phyloP scores from a whole-genome alignment of 2,113 vertebrate genomes.

The Castor canadensis region DNA sequence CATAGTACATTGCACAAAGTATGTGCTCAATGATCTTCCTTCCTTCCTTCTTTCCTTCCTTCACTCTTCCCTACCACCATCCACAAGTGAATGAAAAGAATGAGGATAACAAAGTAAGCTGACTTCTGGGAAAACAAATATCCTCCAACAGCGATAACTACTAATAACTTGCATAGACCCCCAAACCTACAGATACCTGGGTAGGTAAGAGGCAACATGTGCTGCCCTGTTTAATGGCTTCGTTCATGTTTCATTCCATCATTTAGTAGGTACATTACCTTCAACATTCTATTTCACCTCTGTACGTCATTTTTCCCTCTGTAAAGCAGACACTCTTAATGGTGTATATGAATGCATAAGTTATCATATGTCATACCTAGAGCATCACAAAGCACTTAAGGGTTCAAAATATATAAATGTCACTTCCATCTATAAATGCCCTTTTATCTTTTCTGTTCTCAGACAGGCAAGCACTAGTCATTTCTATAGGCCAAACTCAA shows the following conservation, averaged over 20 bases:
- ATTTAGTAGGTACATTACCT: not conserved
- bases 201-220: not conserved
- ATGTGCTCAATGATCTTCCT: too few species aligned
- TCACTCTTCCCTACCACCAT: not conserved
- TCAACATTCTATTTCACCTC: not conserved
- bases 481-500: not conserved
- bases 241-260: not conserved
- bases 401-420: not conserved
- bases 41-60: fast-evolving
- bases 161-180: not conserved
- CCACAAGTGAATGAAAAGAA: not conserved
- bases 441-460: not conserved
- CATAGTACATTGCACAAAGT: not conserved
- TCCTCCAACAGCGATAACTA: not conserved
- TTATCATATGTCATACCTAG: not conserved
- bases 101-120: not conserved
- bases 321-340: not conserved
- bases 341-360: not conserved
- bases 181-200: not conserved
- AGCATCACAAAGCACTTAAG: not conserved
- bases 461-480: not conserved
- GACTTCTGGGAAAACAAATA: not conserved
- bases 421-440: not conserved
- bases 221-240: fast-evolving
- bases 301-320: not conserved